Percentiles rank a stretch among this genome's conserved stretches.
Evolutionary conservation across 1,140 invertebrate genomes (phyloP).

Genomic region (Nasonia giraulti): DNA sequence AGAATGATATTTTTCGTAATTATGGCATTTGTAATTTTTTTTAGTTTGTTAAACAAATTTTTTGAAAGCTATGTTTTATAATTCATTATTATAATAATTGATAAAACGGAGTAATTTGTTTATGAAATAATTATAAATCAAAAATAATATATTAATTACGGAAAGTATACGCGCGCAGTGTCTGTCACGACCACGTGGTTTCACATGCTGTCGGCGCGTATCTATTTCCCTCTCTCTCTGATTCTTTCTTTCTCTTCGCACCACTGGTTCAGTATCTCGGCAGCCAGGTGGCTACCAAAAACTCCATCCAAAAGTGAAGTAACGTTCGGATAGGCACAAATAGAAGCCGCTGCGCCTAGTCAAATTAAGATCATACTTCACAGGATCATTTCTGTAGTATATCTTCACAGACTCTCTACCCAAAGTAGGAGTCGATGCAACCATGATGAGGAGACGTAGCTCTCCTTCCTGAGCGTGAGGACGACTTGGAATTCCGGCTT

Average conservation of each 20-base stretch:
- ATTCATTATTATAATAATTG: too few relatives aligned
- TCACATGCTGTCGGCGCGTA: background rate
- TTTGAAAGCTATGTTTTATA: too few relatives aligned
- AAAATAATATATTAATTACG: too few relatives aligned
- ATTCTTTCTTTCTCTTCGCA: background rate
- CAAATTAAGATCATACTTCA: conserved; percentile 74
- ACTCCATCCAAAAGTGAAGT: background rate
- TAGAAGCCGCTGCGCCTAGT: background rate
- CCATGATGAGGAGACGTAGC: conserved; percentile 73
- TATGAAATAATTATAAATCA: too few relatives aligned
- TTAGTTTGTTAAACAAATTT: too few relatives aligned
- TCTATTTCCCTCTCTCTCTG: background rate
- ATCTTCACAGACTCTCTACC: too few relatives aligned
- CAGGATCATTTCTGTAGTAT: conserved; percentile 77
- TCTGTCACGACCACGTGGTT: too few relatives aligned
- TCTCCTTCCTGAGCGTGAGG: conserved; percentile 74
- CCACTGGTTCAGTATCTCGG: background rate
- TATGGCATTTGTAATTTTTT: too few relatives aligned
- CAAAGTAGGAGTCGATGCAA: conserved; percentile 67
- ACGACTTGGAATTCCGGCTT: conserved; percentile 55
- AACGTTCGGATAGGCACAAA: background rate
- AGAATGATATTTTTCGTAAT: too few relatives aligned
- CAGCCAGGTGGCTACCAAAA: conserved; percentile 26
- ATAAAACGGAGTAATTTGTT: too few relatives aligned
- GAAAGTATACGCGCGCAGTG: too few relatives aligned